phyloP scores from a whole-genome alignment of 53 echinoderm and acorn worm genomes.

The Actinopyga echinites region DNA sequence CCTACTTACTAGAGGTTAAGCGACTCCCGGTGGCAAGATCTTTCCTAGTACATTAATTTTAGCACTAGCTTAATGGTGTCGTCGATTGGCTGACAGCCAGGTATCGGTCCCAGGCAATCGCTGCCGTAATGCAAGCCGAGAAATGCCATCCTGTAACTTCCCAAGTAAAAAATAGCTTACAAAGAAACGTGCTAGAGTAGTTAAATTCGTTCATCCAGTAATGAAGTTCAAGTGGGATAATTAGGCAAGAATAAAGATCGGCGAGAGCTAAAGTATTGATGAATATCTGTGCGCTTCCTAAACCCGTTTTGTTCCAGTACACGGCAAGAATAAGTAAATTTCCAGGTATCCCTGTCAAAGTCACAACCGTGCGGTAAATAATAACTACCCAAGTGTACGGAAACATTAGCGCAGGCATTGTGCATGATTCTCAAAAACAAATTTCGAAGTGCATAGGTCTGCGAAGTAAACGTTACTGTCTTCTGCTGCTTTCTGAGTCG shows the following conservation, averaged over 20 bases:
- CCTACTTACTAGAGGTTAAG: no score
- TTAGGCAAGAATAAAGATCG: slow-evolving; percentile 33
- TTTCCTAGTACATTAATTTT: no score
- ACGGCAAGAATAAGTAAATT: slow-evolving; percentile 60
- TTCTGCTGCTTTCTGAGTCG: no score
- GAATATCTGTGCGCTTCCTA: slow-evolving; percentile 62
- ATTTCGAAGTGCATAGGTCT: no score
- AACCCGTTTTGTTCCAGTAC: slow-evolving; percentile 54
- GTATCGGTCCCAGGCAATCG: slow-evolving; percentile 65
- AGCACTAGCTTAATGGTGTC: no score
- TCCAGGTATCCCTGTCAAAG: slow-evolving; percentile 59
- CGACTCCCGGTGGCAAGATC: no score
- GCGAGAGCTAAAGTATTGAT: slow-evolving; percentile 46
- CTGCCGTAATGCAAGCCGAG: slow-evolving; percentile 56
- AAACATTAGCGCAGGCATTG: no score
- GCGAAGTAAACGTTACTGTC: no score
- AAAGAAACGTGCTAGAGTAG: not conserved
- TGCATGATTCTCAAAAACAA: no score
- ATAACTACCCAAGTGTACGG: slow-evolving; percentile 3
- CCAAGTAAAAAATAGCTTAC: slow-evolving; percentile 16
- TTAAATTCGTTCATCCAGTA: slow-evolving; percentile 14
- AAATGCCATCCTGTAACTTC: slow-evolving; percentile 30
- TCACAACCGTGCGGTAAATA: slow-evolving; percentile 17
- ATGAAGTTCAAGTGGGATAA: not conserved
- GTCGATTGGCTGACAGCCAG: slow-evolving; percentile 61